Evolutionary conservation across 2,797 vertebrate genomes (phyloP), one percentile per base, ranked within the genome.

Genomic region (Spinibarbus caldwelli): DNA sequence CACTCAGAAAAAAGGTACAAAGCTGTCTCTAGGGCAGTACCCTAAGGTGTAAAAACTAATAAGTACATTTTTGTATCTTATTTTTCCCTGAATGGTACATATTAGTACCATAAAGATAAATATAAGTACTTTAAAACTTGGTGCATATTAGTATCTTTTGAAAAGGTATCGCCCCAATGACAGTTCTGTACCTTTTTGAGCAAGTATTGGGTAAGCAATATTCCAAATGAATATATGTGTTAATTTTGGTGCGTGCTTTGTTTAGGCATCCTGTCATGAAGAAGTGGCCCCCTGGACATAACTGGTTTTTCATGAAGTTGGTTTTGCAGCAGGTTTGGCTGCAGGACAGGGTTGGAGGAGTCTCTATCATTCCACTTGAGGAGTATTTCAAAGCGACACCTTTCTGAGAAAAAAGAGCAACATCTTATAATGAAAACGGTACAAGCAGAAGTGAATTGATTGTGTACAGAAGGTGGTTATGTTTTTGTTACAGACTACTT

Each of bases 231-330:
- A n/a, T n/a, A n/a, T n/a, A n/a, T 0, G 2, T 34, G 38, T 54
- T 14, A 4, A 31, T 75, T 31, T 52, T 47, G 59, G 12, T 15
- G 19, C 57, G 73, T 77, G 80, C 19, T 77, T 57, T 67, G n/a
- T 81, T 19, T 79, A 95, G 95, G 89, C 94, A 95, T 87, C 94
- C 94, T 67, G 91, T 89, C 49, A 95, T 95, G 95, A 88, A 92
- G 87, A 94, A 95, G 88, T 95, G 94, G 94, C 94, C 94, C 11
- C 91, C 91, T 78, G 91, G 91, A 89, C 94, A 95, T 88, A 92
- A 94, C 31, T 95, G 94, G 94, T 95, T 95, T 90, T 95, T 95
- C 86, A 94, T 95, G 94, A 95, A 95, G 91, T 88, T 95, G 73
- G 93, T 94, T 73, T 72, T 95, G 89, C n/a, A n/a, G n/a, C n/a